Conservation (phyloP, 2,888 invertebrate species). For the Dynastes maya region DNA sequence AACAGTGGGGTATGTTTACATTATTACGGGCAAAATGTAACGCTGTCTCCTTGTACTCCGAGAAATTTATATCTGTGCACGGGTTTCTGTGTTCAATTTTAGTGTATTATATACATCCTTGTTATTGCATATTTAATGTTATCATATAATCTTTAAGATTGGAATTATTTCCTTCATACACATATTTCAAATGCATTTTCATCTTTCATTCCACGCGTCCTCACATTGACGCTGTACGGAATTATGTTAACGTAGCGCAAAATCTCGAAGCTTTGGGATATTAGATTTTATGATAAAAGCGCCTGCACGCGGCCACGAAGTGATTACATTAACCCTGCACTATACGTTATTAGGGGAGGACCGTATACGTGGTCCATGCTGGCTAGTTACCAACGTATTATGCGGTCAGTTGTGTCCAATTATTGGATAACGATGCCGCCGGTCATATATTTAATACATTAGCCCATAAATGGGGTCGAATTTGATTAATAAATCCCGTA, state of each 20-base stretch:
- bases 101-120: too few species aligned
- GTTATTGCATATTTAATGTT: too few species aligned
- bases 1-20: too few species aligned
- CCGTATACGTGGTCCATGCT: slow-evolving; percentile 22
- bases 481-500: slow-evolving; percentile 43
- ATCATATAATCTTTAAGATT: too few species aligned
- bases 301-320: slow-evolving; percentile 6
- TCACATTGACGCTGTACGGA: background rate
- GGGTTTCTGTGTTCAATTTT: too few species aligned
- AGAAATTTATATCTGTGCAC: too few species aligned
- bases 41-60: too few species aligned
- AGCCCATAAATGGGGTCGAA: slow-evolving; percentile 41
- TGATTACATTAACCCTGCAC: slow-evolving; percentile 28
- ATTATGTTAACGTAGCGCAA: slow-evolving; percentile 21
- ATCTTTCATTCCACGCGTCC: background rate
- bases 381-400: slow-evolving; percentile 45
- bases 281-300: slow-evolving; percentile 33
- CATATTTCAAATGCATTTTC: background rate
- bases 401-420: slow-evolving; percentile 50
- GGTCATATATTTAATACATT: slow-evolving; percentile 45
- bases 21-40: too few species aligned
- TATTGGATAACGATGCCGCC: slow-evolving; percentile 43
- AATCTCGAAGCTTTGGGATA: slow-evolving; percentile 26
- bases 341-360: slow-evolving; percentile 8
- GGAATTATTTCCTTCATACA: too few species aligned